Conservation (phyloP, 2,113 vertebrate genomes). For the Pseudorhombus dupliciocellatus region DNA sequence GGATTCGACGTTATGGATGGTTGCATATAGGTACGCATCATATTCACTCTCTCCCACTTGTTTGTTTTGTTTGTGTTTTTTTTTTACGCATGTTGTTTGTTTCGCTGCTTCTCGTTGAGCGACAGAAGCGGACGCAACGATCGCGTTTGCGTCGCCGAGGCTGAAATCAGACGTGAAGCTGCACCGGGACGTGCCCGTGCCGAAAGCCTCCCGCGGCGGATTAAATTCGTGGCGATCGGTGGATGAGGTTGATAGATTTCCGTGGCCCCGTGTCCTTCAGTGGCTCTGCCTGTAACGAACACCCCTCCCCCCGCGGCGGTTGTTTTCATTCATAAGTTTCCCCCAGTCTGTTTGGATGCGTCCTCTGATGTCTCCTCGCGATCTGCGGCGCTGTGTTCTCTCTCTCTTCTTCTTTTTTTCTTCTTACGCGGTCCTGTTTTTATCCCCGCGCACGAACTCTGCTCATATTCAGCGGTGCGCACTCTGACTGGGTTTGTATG, state of each 20-base stretch:
- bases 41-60: neutral
- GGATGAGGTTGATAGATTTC: constrained; percentile 44
- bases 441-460: neutral
- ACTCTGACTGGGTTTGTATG: neutral
- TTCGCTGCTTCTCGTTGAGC: neutral
- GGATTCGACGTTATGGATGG: constrained; percentile 81
- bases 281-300: constrained; percentile 56
- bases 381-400: constrained; percentile 60
- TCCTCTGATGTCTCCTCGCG: constrained; percentile 53
- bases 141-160: neutral
- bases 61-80: neutral
- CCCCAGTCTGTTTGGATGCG: constrained; percentile 51
- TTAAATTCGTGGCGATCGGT: constrained; percentile 1
- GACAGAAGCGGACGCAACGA: constrained; percentile 5
- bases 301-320: constrained; percentile 74
- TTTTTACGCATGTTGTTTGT: neutral
- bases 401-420: too few species aligned
- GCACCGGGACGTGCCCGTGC: neutral
- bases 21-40: constrained; percentile 79
- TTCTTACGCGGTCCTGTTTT: constrained; percentile 37
- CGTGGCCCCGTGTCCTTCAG: constrained; percentile 46
- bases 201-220: neutral
- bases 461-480: neutral
- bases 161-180: neutral
- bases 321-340: constrained; percentile 96